Base-by-base conservation (phyloP, 2,888 invertebrate species). In the Trissoscelio sp. region DNA sequence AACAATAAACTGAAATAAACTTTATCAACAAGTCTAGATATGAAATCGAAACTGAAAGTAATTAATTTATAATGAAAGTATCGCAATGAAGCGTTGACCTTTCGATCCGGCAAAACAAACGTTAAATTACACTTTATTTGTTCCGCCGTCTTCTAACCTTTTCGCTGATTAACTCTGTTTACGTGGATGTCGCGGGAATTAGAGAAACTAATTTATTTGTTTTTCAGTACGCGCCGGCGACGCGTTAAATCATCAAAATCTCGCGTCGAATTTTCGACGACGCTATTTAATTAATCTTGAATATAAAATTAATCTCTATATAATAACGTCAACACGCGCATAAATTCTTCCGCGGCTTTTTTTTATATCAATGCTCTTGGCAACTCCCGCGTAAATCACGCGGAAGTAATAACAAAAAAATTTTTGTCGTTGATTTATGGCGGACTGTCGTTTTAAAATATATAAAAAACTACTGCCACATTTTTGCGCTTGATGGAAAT, bases 111-210 rank as follows among this genome's bases (percentile, higher is more conserved):
- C 42, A 42, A 46, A 72, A 42, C 51, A 51, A 60, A 53, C 79
- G 58, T 62, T 72, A 46, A 64, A 66, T 79, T 78, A 70, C 53
- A 79, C 81, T 82, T 84, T 81, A 84, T 83, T 83, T 81, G 79
- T 83, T 74, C 72, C 69, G 53, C n/a, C 82, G 83, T 83, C 82
- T 79, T 69, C 83, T 82, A 85, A 85, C 85, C 83, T 84, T 87
- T 85, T 85, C 82, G 72, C 84, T 85, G 86, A 85, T 86, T 85
- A 86, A 85, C 85, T 72, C 84, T 87, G 85, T 87, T 85, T 87
- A 79, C 84, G 66, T 75, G 79, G 66, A 67, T 66, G 85, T 78
- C 84, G 75, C 70, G 55, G 69, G 83, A 84, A 85, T 85, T 83
- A 85, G 83, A 81, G 78, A 79, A 72, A 62, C 69, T 78, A 85